A percentile compares a stretch with the other conserved stretches of the same genome.
phyloP scores from a whole-genome alignment of 2,797 vertebrate species.

The Gorsachius magnificus region DNA sequence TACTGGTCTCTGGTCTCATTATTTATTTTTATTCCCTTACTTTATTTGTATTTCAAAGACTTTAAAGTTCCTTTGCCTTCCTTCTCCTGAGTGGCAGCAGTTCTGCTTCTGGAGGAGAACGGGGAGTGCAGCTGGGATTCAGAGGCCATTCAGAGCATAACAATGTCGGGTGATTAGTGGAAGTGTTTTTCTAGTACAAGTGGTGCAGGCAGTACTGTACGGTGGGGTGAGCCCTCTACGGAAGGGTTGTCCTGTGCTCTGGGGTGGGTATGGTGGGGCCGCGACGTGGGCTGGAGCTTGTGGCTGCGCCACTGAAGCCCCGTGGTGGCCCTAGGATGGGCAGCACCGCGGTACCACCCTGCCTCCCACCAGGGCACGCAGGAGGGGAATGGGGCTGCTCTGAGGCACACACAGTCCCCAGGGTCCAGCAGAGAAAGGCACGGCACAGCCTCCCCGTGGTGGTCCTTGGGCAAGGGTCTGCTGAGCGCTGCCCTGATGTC shows the following conservation, averaged over 20 bases:
- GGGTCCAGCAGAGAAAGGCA: not conserved
- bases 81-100: not conserved
- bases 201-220: not conserved
- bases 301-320: not conserved
- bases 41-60: constrained; percentile 27
- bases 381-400: not conserved
- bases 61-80: not conserved
- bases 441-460: accelerated
- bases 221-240: not conserved
- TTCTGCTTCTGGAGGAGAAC: not conserved
- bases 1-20: not conserved
- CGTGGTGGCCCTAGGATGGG: not conserved
- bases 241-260: not conserved
- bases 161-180: not conserved
- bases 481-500: not conserved
- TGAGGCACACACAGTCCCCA: accelerated
- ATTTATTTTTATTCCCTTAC: constrained; percentile 6
- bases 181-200: not conserved
- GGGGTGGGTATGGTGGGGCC: not conserved
- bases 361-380: not conserved
- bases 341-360: accelerated
- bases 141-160: not conserved
- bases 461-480: not conserved
- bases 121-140: not conserved
- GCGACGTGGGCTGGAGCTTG: not conserved